Evolutionary conservation across 1,140 invertebrate genomes (phyloP).

Genomic region (Procambarus virginalis): DNA sequence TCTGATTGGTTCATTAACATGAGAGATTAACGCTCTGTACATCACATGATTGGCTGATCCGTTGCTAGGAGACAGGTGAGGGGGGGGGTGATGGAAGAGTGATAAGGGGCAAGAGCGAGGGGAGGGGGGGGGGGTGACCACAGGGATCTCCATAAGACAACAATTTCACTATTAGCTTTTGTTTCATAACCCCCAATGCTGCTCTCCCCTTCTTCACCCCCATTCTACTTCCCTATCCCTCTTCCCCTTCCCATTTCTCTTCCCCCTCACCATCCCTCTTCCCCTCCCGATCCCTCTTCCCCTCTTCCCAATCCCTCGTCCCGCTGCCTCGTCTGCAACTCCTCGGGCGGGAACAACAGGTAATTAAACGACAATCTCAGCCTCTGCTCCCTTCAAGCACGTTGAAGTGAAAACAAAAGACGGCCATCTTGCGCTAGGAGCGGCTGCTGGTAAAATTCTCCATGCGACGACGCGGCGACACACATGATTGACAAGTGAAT

Average conservation of each 20-base stretch:
- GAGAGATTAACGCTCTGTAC: slow-evolving; percentile 11
- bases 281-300: not conserved
- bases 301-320: not conserved
- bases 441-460: slow-evolving; percentile 14
- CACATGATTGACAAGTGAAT: slow-evolving; percentile 43
- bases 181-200: not conserved
- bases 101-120: not conserved
- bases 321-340: not conserved
- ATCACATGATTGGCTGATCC: slow-evolving; percentile 7
- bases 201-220: not conserved
- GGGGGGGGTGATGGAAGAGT: not conserved
- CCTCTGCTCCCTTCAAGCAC: not conserved
- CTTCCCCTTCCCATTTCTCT: not conserved
- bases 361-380: slow-evolving; percentile 8
- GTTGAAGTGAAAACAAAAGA: not conserved
- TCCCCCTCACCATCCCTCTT: not conserved
- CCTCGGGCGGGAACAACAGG: not conserved
- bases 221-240: not conserved
- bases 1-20: slow-evolving; percentile 25
- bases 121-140: not conserved
- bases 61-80: slow-evolving; percentile 25
- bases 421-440: slow-evolving; percentile 18
- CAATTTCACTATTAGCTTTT: slow-evolving; percentile 8
- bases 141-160: not conserved
- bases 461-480: slow-evolving; percentile 18